Base-by-base conservation (phyloP, 2,888 invertebrate genomes). In the Rotaria macrura region DNA sequence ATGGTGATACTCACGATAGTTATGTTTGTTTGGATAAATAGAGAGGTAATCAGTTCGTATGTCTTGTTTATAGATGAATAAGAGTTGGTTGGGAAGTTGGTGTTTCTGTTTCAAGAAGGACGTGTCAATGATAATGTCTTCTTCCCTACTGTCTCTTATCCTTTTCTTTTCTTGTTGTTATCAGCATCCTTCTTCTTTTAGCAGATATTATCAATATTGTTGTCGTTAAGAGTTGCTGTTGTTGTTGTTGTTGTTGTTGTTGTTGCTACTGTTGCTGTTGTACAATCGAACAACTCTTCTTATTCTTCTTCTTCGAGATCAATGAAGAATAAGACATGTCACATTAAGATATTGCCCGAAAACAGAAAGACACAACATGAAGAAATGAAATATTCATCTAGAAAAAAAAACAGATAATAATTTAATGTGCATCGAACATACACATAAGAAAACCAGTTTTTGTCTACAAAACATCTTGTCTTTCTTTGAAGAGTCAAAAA, bases 101-200 rank as follows among this genome's bases (percentile, higher is more conserved):
- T 65, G 65, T 65, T 65, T 38, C 65, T 65, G 2, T 34, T 65
- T 65, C 7, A 65, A 65, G 29, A 65, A 65, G 29, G 65, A 65
- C 65, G 65, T 65, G 65, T 34, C 65, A 65, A 65, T 65, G 65
- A 65, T 65, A 65, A 65, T 65, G 65, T 65, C 65, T 65, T 65
- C 65, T 65, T 65, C 34, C 65, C 65, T 65, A 65, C 65, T 65
- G 65, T 65, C 65, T 65, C 34, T 17, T 65, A 65, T 65, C 65
- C 65, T 65, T 65, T 65, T 65, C 65, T 65, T 65, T 65, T 65
- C 65, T 38, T 29, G 1, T 34, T 65, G 20, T 65, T 65, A 65
- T 65, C 20, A 17, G 34, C 65, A 65, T 65, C 34, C 34, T 65
- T 20, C 65, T 65, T 34, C 34, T 65, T 65, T 65, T 34, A 34